Evolutionary conservation across 2,888 invertebrate species (phyloP).

Genomic region (Hymenopus coronatus): DNA sequence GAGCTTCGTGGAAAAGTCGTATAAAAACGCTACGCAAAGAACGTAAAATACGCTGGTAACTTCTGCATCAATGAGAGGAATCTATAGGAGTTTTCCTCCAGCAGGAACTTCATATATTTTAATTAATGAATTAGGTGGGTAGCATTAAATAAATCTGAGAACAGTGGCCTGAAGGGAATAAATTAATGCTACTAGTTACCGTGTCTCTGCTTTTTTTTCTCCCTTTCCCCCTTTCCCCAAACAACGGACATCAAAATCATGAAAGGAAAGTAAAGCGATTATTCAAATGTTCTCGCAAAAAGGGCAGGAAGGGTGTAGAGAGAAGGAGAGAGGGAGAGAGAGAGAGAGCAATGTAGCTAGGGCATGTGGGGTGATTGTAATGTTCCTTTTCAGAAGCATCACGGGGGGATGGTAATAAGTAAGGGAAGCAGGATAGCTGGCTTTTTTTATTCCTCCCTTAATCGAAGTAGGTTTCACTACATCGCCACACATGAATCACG

Average conservation of each 20-base stretch:
- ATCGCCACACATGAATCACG: constrained; percentile 19
- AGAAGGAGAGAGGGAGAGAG: neutral
- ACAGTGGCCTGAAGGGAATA: neutral
- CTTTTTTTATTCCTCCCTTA: neutral
- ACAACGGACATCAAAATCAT: constrained; percentile 3
- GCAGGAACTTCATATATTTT: neutral
- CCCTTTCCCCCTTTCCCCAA: neutral
- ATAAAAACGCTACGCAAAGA: no score
- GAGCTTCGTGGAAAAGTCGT: no score
- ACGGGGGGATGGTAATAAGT: neutral
- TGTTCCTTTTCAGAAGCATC: neutral
- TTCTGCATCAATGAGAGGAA: no score
- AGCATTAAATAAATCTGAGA: neutral
- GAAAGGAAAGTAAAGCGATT: constrained; percentile 14
- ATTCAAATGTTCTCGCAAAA: constrained; percentile 14
- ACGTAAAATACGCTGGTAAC: no score
- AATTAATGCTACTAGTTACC: neutral
- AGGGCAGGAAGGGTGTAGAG: neutral
- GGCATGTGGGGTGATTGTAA: neutral
- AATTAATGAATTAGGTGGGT: neutral
- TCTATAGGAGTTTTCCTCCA: neutral
- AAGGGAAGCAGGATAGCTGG: neutral
- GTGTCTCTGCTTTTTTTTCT: neutral
- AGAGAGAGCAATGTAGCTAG: neutral
- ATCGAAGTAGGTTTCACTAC: constrained; percentile 8